Percentiles rank a stretch among this genome's conserved stretches.
These are phyloP conservation scores for Platerodrilus igneus DNA, from an alignment of 2,888 invertebrate genomes.

Conservation along the genomic window DNA sequence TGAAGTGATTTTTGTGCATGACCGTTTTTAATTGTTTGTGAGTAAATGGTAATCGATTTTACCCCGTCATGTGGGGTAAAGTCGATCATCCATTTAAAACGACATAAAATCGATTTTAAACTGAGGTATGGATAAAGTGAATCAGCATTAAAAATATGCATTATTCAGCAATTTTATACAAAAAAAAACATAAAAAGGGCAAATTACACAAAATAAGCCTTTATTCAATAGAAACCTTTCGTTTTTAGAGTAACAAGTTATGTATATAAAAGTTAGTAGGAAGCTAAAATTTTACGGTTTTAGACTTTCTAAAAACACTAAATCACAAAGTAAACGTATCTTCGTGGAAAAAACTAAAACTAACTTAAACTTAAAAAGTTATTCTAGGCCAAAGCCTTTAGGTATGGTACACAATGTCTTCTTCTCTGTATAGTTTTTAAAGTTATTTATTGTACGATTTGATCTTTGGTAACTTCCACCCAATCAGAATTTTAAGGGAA, in stretches of 20 bases:
- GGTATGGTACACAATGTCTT: not conserved
- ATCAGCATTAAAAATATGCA: no score
- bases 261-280: not conserved
- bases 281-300: not conserved
- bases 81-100: not conserved
- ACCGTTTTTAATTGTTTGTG: conserved; percentile 1
- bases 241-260: no score
- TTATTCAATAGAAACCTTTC: no score
- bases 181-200: no score
- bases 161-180: no score
- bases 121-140: not conserved
- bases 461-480: not conserved
- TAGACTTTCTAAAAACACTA: not conserved
- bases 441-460: conserved; percentile 2
- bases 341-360: no score
- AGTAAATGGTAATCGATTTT: conserved; percentile 4
- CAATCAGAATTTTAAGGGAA: not conserved
- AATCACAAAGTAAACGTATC: no score
- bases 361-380: not conserved
- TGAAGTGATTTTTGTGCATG: no score
- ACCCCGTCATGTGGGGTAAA: conserved; percentile 4
- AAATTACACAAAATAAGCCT: no score
- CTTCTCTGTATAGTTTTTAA: not conserved
- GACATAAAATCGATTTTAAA: conserved; percentile 1
- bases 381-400: not conserved